phyloP scores from a whole-genome alignment of 1,140 invertebrate species.

The Platyura marginata region DNA sequence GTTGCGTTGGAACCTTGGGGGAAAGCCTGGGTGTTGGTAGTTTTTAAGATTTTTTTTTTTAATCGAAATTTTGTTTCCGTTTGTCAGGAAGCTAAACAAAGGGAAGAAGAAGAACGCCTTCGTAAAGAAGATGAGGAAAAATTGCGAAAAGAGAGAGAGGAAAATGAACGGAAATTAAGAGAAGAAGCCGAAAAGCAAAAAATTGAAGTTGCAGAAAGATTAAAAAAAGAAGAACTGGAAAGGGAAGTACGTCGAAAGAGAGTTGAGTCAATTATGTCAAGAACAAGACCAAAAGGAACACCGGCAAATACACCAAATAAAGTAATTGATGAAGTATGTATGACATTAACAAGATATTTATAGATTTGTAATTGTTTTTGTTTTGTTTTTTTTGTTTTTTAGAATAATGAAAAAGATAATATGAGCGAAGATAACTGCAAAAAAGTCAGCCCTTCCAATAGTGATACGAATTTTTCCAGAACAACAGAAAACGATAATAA shows the following conservation, averaged over 20 bases:
- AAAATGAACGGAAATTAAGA: constrained; percentile 50
- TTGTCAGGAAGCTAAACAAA: constrained; percentile 32
- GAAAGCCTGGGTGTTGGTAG: background rate
- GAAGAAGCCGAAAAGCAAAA: constrained; percentile 64
- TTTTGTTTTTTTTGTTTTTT: background rate
- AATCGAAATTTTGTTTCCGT: background rate
- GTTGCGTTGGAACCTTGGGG: background rate
- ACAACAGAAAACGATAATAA: too few species aligned
- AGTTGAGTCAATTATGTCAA: constrained; percentile 67
- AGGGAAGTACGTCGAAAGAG: constrained; percentile 53
- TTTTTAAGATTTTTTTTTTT: background rate
- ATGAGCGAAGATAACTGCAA: background rate
- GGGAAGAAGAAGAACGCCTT: constrained; percentile 44
- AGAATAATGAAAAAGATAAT: background rate
- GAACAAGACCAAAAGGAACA: constrained; percentile 47
- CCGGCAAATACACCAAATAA: constrained; percentile 27
- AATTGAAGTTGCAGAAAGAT: constrained; percentile 49
- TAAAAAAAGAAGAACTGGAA: constrained; percentile 64
- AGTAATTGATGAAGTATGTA: constrained; percentile 7
- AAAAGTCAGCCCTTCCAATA: too few species aligned
- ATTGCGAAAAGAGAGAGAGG: constrained; percentile 53
- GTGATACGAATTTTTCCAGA: too few species aligned
- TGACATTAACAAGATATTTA: background rate
- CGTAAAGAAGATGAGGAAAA: constrained; percentile 39
- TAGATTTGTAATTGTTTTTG: background rate